Percentiles rank a stretch among this genome's conserved stretches.
Evolutionary conservation across 2,888 invertebrate species (phyloP).

Genomic region (Electrophaes corylata): DNA sequence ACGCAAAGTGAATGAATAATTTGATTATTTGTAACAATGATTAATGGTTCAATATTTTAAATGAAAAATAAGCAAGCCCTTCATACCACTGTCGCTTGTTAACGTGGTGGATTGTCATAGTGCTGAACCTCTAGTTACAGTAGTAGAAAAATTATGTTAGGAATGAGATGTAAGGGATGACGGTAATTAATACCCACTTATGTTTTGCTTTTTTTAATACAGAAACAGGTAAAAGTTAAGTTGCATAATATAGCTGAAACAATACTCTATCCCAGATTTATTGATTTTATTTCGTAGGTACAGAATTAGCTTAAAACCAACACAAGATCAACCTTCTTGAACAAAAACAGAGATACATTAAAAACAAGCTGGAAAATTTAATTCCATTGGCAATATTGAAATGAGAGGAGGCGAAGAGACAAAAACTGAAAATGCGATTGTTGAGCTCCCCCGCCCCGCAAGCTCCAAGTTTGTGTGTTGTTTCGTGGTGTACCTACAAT

Average conservation of each 20-base stretch:
- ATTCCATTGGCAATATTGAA: constrained; percentile 71
- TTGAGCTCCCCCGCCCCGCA: constrained; percentile 56
- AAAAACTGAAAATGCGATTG: constrained; percentile 70
- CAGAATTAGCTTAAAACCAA: constrained; percentile 26
- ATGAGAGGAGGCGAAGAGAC: constrained; percentile 63
- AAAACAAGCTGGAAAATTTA: constrained; percentile 68
- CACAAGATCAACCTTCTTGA: constrained; percentile 33
- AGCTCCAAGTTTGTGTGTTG: constrained; percentile 48
- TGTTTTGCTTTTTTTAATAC: not conserved
- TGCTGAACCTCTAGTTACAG: not conserved
- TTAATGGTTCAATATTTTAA: constrained; percentile 12
- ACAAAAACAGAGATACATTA: constrained; percentile 61
- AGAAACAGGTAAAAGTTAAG: constrained; percentile 11
- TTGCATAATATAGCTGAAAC: not conserved
- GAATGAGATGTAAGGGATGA: not conserved
- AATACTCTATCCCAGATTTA: constrained; percentile 9
- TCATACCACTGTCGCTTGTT: not conserved
- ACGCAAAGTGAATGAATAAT: constrained; percentile 18
- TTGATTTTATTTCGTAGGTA: constrained; percentile 20
- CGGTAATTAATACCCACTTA: not conserved
- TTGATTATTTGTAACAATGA: constrained; percentile 16
- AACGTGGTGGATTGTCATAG: not conserved
- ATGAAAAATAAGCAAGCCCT: constrained; percentile 2
- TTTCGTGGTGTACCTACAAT: constrained; percentile 34
- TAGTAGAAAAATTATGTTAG: not conserved